Conservation (phyloP, 2,797 vertebrate genomes). For the Xerus rutilus region DNA sequence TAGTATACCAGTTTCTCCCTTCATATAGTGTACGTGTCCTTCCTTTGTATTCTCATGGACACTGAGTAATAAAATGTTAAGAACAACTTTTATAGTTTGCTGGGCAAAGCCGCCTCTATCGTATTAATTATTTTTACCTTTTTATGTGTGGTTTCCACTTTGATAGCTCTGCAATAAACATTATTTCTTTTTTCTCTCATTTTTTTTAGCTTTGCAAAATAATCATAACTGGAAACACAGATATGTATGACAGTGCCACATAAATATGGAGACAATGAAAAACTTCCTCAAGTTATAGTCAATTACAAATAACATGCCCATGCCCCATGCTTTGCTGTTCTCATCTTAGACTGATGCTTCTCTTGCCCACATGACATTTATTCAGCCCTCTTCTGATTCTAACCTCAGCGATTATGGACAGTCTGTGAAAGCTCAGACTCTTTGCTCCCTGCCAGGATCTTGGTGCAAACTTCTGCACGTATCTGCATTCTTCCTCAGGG, state of each 20-base stretch:
- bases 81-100: not conserved
- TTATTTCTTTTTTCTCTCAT: not conserved
- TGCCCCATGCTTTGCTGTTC: not conserved
- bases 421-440: not conserved
- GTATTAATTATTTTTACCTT: conserved; percentile 3
- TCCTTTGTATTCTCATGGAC: not conserved
- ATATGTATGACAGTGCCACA: not conserved
- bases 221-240: not conserved
- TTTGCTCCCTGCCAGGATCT: not conserved
- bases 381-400: not conserved
- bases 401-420: not conserved
- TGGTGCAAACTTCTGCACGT: not conserved
- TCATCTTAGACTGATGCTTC: not conserved
- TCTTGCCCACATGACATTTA: not conserved
- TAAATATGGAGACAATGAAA: not conserved
- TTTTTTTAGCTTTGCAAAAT: not conserved
- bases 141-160: not conserved
- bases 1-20: not conserved
- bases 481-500: not conserved
- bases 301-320: not conserved
- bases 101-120: not conserved
- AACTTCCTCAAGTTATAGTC: not conserved
- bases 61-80: not conserved
- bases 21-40: not conserved
- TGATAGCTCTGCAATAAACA: not conserved